Percentiles rank a stretch among this genome's conserved stretches.
phyloP scores from a whole-genome alignment of 2,113 vertebrate species.

The Neolamprologus fasciatus region DNA sequence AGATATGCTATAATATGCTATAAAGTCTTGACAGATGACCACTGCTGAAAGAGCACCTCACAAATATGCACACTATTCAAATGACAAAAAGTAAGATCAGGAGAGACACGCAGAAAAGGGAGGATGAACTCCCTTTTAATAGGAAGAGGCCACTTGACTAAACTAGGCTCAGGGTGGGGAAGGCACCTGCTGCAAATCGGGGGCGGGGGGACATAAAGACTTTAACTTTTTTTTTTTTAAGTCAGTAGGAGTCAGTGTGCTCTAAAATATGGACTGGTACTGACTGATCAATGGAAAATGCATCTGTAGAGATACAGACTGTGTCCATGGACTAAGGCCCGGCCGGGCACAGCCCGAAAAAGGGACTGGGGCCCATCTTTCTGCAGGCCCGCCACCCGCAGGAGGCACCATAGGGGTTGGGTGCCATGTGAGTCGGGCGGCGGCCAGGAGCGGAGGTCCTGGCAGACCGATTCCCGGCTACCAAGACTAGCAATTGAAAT shows the following conservation, averaged over 20 bases:
- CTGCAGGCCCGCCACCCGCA: background rate
- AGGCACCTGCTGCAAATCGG: background rate
- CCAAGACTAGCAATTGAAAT: background rate
- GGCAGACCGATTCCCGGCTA: background rate
- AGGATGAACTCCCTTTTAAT: background rate
- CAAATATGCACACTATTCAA: background rate
- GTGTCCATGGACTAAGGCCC: background rate
- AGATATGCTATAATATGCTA: constrained; percentile 9
- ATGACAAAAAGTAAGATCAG: background rate
- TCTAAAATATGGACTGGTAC: background rate
- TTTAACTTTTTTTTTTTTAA: background rate
- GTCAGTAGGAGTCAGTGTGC: background rate
- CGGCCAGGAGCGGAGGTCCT: background rate
- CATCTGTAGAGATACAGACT: background rate
- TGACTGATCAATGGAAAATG: background rate
- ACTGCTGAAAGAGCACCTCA: background rate
- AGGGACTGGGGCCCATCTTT: background rate
- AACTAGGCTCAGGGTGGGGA: background rate
- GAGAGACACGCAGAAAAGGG: background rate
- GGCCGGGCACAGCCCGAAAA: background rate
- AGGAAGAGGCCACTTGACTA: background rate
- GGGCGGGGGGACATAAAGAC: background rate
- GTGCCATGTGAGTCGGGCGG: background rate
- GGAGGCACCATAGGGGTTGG: background rate
- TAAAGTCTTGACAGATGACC: constrained; percentile 8